Base-by-base conservation (phyloP, 2,888 invertebrate genomes). In the Lycocerus yunnanus region DNA sequence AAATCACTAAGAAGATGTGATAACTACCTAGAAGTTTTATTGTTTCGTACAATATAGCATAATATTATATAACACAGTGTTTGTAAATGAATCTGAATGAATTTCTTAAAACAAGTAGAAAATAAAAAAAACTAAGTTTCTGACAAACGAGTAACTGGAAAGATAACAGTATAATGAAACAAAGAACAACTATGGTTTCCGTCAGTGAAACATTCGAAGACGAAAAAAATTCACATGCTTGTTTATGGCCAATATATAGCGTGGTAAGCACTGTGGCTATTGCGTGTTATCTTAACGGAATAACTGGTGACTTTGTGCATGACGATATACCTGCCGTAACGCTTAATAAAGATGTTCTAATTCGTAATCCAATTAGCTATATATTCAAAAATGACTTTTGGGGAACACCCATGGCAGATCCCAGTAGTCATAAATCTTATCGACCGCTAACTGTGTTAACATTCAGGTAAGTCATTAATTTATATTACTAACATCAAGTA, bases 371-470 rank as follows among this genome's bases (percentile, higher is more conserved):
- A 24, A 86, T 93, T 81, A 84, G 88, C 77, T 89, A 90, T 81
- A 89, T 94, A 81, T 92, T 94, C 83, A 88, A 89, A 82, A 93
- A 95, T 85, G 96, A 96, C 87, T 96, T 95, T 86, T 96, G 96
- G 96, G 96, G 96, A n/a, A 94, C 93, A 71, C 92, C 94, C 27
- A 95, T 96, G 94, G 90, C 91, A n/a, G 93, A 94, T 83, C 88
- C 91, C 69, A 90, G 90, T 84, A 95, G 95, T 82, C 96, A 96
- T 88, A 96, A 96, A 89, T 95, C 95, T 69, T 96, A 96, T 87
- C 89, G 96, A 81, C 96, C 96, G 59, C 88, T 96, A 79, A 95
- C 95, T 14, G 93, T 93, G 67, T 88, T 96, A 69, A 93, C 94
- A 9, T 96, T 96, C 89, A 92, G 96, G 96, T 96, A 87, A 92